Evolutionary conservation across 2,113 vertebrate genomes (phyloP).

Genomic region (Clarias gariepinus): DNA sequence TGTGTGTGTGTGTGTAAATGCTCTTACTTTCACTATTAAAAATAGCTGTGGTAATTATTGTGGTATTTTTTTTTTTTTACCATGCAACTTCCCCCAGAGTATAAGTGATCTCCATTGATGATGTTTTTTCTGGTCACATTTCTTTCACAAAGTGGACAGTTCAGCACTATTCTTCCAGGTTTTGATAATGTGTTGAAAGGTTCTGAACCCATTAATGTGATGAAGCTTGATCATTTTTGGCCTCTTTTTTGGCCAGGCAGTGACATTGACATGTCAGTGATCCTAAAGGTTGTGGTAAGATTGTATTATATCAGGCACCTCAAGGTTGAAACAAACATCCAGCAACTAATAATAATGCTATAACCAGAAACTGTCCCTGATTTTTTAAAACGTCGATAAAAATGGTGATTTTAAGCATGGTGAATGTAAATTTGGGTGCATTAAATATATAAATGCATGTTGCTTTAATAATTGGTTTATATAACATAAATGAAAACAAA

Average conservation of each 20-base stretch:
- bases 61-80: background rate
- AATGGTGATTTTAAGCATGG: background rate
- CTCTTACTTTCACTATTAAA: too few species aligned
- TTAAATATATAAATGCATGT: background rate
- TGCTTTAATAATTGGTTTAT: background rate
- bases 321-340: background rate
- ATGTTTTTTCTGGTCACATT: too few species aligned
- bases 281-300: background rate
- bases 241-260: background rate
- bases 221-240: too few species aligned
- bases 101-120: too few species aligned
- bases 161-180: too few species aligned
- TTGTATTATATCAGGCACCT: background rate
- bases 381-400: background rate
- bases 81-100: too few species aligned
- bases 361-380: background rate
- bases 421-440: background rate
- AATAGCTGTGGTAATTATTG: background rate
- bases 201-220: too few species aligned
- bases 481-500: background rate
- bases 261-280: background rate
- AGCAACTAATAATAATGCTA: background rate
- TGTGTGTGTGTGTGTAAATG: too few species aligned
- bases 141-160: too few species aligned
- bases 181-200: too few species aligned